These are phyloP conservation scores for Drosophila ercepeae DNA, from an alignment of 1,140 invertebrate species.

Conservation along the genomic window DNA sequence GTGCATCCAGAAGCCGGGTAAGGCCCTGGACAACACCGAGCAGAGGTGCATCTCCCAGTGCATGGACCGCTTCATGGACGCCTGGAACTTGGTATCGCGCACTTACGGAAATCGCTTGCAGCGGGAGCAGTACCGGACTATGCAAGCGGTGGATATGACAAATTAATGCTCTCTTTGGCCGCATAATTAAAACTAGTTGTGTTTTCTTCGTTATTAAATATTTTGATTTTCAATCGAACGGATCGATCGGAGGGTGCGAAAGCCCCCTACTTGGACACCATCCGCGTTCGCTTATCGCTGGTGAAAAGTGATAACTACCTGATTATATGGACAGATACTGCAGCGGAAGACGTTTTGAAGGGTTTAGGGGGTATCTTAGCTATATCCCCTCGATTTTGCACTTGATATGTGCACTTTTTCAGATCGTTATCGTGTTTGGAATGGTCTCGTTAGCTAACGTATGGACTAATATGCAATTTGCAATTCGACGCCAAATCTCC, in stretches of 20 bases:
- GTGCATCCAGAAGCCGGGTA: slow-evolving; percentile 95
- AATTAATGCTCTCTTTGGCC: slow-evolving; percentile 16
- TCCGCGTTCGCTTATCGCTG: slow-evolving; percentile 39
- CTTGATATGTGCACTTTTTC: slow-evolving; percentile 66
- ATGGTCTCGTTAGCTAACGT: slow-evolving; percentile 83
- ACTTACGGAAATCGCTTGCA: slow-evolving; percentile 93
- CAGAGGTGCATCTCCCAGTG: slow-evolving; percentile 98
- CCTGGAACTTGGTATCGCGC: slow-evolving; percentile 95
- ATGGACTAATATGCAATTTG: slow-evolving; percentile 63
- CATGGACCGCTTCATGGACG: slow-evolving; percentile 98
- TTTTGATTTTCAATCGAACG: neutral
- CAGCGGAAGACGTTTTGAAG: slow-evolving; percentile 4
- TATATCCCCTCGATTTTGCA: slow-evolving; percentile 17
- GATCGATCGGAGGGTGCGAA: neutral
- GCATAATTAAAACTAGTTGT: slow-evolving; percentile 7
- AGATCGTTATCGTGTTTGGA: slow-evolving; percentile 83
- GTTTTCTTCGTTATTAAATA: neutral
- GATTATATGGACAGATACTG: slow-evolving; percentile 27
- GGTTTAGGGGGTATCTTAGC: slow-evolving; percentile 8
- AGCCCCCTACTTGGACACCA: slow-evolving; percentile 1
- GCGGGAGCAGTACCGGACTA: slow-evolving; percentile 85
- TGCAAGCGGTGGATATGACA: slow-evolving; percentile 9
- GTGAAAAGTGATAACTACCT: slow-evolving; percentile 39
- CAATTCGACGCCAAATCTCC: slow-evolving; percentile 7
- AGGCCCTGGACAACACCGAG: slow-evolving; percentile 94